Evolutionary conservation across 2,888 invertebrate species (phyloP).

Genomic region (Dynastes grantii): DNA sequence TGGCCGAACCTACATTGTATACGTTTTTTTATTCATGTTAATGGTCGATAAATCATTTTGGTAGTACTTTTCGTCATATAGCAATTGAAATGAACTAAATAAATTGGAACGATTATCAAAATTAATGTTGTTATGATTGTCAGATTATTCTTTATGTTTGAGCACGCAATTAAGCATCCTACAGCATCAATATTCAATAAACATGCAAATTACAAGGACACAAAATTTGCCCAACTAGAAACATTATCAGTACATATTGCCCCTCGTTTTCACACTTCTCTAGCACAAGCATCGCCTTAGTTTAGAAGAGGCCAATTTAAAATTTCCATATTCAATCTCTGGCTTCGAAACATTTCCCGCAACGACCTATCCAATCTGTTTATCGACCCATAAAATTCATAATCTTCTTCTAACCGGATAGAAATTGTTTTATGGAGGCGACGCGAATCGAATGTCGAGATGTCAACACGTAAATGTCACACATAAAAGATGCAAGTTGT

Average conservation of each 20-base stretch:
- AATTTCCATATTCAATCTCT: constrained; percentile 44
- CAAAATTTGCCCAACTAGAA: constrained; percentile 1
- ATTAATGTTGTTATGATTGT: no score
- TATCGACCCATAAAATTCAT: constrained; percentile 20
- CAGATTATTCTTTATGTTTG: no score
- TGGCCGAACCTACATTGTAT: constrained; percentile 20
- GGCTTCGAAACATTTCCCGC: background rate
- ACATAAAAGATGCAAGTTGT: constrained; percentile 21
- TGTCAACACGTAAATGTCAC: constrained; percentile 41
- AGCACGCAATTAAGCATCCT: background rate
- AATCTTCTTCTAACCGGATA: constrained; percentile 19
- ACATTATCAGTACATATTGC: background rate
- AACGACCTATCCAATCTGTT: background rate
- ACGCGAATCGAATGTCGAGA: constrained; percentile 29
- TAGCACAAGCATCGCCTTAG: constrained; percentile 1
- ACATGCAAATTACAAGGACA: constrained; percentile 9
- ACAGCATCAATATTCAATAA: background rate
- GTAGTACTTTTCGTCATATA: background rate
- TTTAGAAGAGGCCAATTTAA: constrained; percentile 28
- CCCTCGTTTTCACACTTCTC: background rate
- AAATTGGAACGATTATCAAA: background rate
- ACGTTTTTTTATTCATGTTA: constrained; percentile 9
- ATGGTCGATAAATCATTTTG: background rate
- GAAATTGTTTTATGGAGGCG: constrained; percentile 35
- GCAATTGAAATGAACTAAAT: background rate